Percentiles rank a stretch among this genome's conserved stretches.
Conservation (phyloP, 2,888 invertebrate genomes). For the Coelopa pilipes region DNA sequence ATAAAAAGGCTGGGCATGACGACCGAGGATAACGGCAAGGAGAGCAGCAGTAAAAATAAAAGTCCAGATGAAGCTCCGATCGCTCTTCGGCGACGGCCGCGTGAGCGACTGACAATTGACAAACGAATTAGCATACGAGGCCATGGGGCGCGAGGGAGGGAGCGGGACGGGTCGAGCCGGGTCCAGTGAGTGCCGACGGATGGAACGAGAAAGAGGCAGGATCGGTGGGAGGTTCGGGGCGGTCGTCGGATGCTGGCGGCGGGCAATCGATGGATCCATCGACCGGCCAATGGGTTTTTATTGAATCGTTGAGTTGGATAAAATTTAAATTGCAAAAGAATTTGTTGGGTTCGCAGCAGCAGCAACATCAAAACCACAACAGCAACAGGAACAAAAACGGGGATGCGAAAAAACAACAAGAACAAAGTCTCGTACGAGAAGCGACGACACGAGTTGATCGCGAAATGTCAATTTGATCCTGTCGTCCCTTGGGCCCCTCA, state of each 20-base stretch:
- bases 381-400: background rate
- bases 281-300: conserved; percentile 10
- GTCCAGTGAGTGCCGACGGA: too few relatives aligned
- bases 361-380: background rate
- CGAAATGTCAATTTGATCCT: background rate
- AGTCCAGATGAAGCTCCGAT: background rate
- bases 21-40: background rate
- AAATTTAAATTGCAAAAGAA: conserved; percentile 27
- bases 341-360: background rate
- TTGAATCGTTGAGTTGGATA: conserved; percentile 12
- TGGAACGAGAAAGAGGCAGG: conserved; percentile 7
- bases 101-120: conserved; percentile 6
- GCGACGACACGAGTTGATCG: background rate
- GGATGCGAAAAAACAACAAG: background rate
- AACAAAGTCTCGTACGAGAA: too few relatives aligned
- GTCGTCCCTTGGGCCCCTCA: background rate
- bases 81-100: background rate
- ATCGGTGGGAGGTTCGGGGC: background rate
- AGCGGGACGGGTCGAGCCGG: too few relatives aligned
- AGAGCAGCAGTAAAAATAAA: background rate
- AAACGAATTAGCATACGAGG: conserved; percentile 18
- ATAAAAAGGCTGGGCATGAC: background rate
- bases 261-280: background rate
- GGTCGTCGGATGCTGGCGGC: background rate
- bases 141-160: background rate